Conservation (phyloP, 2,797 vertebrate genomes). For the Ibycter americanus region DNA sequence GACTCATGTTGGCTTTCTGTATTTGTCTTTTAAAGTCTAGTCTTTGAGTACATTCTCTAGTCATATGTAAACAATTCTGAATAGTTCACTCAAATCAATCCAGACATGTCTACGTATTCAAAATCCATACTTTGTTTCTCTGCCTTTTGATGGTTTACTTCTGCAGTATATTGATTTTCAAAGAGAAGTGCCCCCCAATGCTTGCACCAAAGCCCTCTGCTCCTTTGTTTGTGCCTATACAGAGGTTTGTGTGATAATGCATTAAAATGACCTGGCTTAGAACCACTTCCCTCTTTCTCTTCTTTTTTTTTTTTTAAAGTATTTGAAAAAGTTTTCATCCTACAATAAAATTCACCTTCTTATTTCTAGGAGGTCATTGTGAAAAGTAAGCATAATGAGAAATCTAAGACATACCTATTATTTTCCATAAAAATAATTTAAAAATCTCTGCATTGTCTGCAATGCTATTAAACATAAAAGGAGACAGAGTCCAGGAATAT, state of each 20-base stretch:
- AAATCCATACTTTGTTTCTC: neutral
- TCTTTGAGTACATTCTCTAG: neutral
- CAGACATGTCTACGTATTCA: neutral
- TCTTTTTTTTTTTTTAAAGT: neutral
- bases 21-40: neutral
- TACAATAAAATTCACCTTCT: neutral
- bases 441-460: neutral
- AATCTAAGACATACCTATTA: neutral
- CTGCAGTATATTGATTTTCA: neutral
- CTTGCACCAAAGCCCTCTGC: neutral
- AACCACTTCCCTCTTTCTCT: neutral
- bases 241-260: neutral
- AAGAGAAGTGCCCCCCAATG: neutral
- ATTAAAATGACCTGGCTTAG: neutral
- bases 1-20: neutral
- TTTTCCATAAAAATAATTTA: neutral
- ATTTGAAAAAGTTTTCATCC: neutral
- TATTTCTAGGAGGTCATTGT: neutral
- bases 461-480: neutral
- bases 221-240: neutral
- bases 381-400: neutral
- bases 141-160: neutral
- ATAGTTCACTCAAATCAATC: neutral
- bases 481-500: neutral
- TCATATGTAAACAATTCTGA: conserved; percentile 2